Evolutionary conservation across 2,888 invertebrate genomes (phyloP).

Genomic region (Hemistola chrysoprasaria): DNA sequence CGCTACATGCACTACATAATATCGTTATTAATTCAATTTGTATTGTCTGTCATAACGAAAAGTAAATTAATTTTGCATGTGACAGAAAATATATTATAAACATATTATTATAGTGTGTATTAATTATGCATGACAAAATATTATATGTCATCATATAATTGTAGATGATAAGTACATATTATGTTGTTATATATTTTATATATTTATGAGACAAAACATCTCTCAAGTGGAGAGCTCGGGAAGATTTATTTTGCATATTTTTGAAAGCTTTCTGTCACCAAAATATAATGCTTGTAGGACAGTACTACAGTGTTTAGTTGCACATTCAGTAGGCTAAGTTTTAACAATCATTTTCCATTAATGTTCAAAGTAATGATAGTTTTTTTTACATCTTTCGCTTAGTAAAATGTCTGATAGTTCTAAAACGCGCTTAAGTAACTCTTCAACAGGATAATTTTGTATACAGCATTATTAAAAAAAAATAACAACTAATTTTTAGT

Average conservation of each 20-base stretch:
- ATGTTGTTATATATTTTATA: slow-evolving; percentile 39
- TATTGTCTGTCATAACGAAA: slow-evolving; percentile 9
- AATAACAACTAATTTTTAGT: no score
- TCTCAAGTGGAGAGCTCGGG: slow-evolving; percentile 82
- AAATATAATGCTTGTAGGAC: slow-evolving; percentile 49
- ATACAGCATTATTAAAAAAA: background rate
- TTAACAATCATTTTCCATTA: slow-evolving; percentile 13
- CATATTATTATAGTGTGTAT: slow-evolving; percentile 46
- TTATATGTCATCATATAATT: slow-evolving; percentile 51
- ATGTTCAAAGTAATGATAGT: slow-evolving; percentile 7
- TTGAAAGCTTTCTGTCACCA: slow-evolving; percentile 70
- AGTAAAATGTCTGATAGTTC: slow-evolving; percentile 22
- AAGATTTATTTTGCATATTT: slow-evolving; percentile 59
- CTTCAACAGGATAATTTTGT: slow-evolving; percentile 11
- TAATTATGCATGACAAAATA: slow-evolving; percentile 59
- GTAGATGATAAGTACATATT: slow-evolving; percentile 36
- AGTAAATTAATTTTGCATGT: slow-evolving; percentile 55
- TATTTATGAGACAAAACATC: slow-evolving; percentile 56
- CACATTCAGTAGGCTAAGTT: slow-evolving; percentile 37
- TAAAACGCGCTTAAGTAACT: slow-evolving; percentile 33
- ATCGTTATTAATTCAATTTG: slow-evolving; percentile 13
- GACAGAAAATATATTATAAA: slow-evolving; percentile 54
- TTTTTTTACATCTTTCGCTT: slow-evolving; percentile 31
- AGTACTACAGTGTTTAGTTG: slow-evolving; percentile 46
- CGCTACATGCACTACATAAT: slow-evolving; percentile 20